Conservation (phyloP, 2,113 vertebrate species). For the Jacana jacana region DNA sequence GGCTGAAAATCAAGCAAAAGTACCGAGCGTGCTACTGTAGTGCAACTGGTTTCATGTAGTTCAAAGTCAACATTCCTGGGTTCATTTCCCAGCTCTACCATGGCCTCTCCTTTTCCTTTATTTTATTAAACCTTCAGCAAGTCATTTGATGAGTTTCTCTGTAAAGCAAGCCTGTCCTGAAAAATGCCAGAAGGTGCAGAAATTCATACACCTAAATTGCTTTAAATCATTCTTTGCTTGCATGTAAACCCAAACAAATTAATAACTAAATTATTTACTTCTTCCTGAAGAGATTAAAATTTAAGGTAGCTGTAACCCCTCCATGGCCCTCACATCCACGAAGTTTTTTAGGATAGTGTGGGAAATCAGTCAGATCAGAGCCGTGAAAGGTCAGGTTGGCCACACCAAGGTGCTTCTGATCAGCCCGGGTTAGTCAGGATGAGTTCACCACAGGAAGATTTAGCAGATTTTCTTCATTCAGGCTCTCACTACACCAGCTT, state of each 20-base stretch:
- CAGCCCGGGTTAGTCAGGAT: not conserved
- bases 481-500: not conserved
- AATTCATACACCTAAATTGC: not conserved
- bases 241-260: not conserved
- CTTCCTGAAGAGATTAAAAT: not conserved
- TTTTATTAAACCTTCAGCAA: not conserved
- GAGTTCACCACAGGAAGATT: not conserved
- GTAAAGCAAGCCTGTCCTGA: not conserved
- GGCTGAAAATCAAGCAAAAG: slow-evolving; percentile 45
- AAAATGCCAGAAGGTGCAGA: not conserved
- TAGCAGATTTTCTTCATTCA: not conserved
- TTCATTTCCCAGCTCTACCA: slow-evolving; percentile 11
- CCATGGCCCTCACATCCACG: not conserved
- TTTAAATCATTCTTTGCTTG: not conserved
- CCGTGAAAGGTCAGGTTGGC: not conserved
- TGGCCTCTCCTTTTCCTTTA: not conserved
- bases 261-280: not conserved
- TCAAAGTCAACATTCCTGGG: slow-evolving; percentile 45
- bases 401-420: not conserved
- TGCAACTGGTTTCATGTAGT: slow-evolving; percentile 37
- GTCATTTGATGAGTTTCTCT: not conserved
- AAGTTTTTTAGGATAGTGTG: not conserved
- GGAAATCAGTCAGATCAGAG: not conserved
- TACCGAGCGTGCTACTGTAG: not conserved
- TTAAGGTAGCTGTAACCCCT: not conserved